Evolutionary conservation across 2,888 invertebrate genomes (phyloP), one percentile per base, ranked within the genome.

Genomic region (Eremobia ochroleuca): DNA sequence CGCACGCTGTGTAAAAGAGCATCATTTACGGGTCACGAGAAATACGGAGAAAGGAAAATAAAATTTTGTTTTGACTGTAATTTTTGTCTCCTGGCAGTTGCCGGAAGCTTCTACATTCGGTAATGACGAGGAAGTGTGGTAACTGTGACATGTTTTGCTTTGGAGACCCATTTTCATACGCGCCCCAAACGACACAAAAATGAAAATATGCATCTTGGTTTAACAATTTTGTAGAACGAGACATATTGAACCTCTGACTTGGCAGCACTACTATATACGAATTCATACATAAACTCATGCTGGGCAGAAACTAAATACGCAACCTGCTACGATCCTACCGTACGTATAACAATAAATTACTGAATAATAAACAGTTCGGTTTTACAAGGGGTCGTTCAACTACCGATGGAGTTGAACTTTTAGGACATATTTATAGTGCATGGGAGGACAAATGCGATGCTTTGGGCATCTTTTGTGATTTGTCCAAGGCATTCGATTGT

Each of bases 1-100:
- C 66, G 66, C 83, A 81, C 69, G 58, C 67, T 78, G 78, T 74
- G 64, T 75, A 71, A 81, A 73, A 82, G 76, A 72, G 46, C 34
- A 25, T 37, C 67, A 31, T 76, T 81, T 73, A 34, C 13, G 18
- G 52, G 69, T 73, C 55, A 64, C 25, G 55, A 64, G 52, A 79
- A 78, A 52, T 11, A 69, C 49, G n/a, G n/a, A 34, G 49, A 59
- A 28, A 59, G 64, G 68, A n/a, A 78, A 67, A 73, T 71, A 8
- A 61, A 65, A 70, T 68, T 73, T 69, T 76, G 62, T 65, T 28
- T 58, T 25, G 25, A 28, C 43, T 66, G 73, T 73, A 66, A 61
- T 78, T 73, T 77, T 78, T 73, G 46, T 40, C 25, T 82, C 46
- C 4, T 34, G n/a, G 18, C 52, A 55, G 34, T 70, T 61, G 34